These are phyloP conservation scores for Leptinotarsa lineolata DNA, from an alignment of 1,140 invertebrate species.

Conservation along the genomic window DNA sequence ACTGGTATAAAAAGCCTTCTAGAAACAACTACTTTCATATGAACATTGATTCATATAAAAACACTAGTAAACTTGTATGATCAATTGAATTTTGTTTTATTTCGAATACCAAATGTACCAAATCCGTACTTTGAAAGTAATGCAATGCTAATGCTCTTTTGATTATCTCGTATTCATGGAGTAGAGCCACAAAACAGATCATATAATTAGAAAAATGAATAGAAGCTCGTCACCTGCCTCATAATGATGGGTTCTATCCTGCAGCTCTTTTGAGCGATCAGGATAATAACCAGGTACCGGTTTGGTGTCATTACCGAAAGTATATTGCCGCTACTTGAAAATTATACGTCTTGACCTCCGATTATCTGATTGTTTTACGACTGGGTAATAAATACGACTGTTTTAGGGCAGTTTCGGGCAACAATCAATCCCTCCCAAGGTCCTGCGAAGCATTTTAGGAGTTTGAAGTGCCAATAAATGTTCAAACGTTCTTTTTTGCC, in stretches of 20 bases:
- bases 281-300: constrained; percentile 32
- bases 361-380: constrained; percentile 25
- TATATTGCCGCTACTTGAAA: constrained; percentile 34
- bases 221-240: constrained; percentile 35
- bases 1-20: no score
- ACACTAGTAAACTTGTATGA: no score
- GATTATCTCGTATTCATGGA: constrained; percentile 35
- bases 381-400: constrained; percentile 27
- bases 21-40: no score
- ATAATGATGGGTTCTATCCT: constrained; percentile 39
- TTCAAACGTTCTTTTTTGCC: no score
- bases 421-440: neutral
- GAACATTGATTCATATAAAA: no score
- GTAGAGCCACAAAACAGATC: constrained; percentile 27
- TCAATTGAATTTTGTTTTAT: no score
- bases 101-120: no score
- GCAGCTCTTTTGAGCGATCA: constrained; percentile 33
- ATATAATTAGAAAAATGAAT: constrained; percentile 39
- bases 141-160: constrained; percentile 32
- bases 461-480: no score
- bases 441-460: no score
- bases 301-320: constrained; percentile 33
- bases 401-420: constrained; percentile 4
- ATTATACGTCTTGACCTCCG: constrained; percentile 30
- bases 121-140: neutral